A percentile compares a stretch with the other conserved stretches of the same genome.
phyloP scores from a whole-genome alignment of 2,888 invertebrate species.

The Zaprionus bogoriensis region DNA sequence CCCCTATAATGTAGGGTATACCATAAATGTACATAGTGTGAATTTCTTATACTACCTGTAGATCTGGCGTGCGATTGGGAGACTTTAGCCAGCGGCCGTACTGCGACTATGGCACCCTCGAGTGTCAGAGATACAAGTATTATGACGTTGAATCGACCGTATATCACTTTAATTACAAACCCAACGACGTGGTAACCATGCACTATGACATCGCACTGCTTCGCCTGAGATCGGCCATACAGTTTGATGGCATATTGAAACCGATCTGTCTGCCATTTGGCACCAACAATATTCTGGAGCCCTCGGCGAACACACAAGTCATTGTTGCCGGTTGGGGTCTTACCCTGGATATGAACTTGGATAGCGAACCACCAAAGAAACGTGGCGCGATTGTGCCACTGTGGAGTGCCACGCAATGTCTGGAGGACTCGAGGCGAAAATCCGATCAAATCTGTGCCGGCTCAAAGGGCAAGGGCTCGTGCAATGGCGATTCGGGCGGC shows the following conservation, averaged over 20 bases:
- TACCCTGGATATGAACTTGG: neutral
- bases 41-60: neutral
- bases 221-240: neutral
- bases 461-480: neutral
- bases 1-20: neutral
- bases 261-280: neutral
- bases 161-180: neutral
- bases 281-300: neutral
- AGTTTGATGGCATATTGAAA: neutral
- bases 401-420: neutral
- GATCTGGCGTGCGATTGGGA: neutral
- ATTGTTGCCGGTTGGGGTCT: neutral
- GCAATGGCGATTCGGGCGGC: constrained; percentile 9
- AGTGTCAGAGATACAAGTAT: neutral
- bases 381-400: neutral
- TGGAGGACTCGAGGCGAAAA: neutral
- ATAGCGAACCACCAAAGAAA: neutral
- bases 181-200: neutral
- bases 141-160: neutral
- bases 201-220: neutral
- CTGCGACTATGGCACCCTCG: neutral
- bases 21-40: neutral
- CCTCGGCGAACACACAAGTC: neutral
- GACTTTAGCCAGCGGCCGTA: neutral
- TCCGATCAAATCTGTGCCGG: neutral